Percentiles rank a stretch among this genome's conserved stretches.
Evolutionary conservation across 2,797 vertebrate genomes (phyloP).

Genomic region (Fistularia tabacaria): DNA sequence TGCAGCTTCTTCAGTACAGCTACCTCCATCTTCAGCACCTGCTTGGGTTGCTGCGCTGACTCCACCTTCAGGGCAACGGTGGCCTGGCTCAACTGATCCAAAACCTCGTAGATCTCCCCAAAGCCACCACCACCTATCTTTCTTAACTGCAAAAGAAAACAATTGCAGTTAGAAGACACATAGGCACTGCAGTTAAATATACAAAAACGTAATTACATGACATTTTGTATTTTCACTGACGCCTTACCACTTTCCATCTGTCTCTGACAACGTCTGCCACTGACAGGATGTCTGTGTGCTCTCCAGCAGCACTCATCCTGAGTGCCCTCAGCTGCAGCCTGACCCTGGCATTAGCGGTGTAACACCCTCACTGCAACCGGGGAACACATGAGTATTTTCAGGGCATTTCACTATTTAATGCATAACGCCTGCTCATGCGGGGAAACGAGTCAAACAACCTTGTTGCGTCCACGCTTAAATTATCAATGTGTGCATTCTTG

Average conservation of each 20-base stretch:
- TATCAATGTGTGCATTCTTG: too few relatives aligned
- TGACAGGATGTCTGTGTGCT: slow-evolving; percentile 97
- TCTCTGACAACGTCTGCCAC: slow-evolving; percentile 93
- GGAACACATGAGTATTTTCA: background rate
- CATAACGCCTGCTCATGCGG: too few relatives aligned
- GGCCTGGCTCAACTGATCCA: slow-evolving; percentile 91
- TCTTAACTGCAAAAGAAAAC: slow-evolving; percentile 73
- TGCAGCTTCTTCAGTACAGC: slow-evolving; percentile 97
- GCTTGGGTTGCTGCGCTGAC: slow-evolving; percentile 96
- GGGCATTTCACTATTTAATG: too few relatives aligned
- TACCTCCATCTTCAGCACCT: slow-evolving; percentile 99
- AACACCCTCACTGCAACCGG: slow-evolving; percentile 52
- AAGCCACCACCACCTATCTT: slow-evolving; percentile 98
- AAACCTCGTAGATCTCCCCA: slow-evolving; percentile 97
- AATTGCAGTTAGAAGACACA: background rate
- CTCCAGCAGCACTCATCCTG: slow-evolving; percentile 94
- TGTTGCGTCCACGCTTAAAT: too few relatives aligned
- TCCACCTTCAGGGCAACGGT: slow-evolving; percentile 95
- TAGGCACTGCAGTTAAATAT: background rate
- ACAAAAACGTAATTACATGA: background rate
- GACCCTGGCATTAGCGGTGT: slow-evolving; percentile 71
- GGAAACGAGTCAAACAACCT: too few relatives aligned
- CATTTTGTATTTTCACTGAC: background rate
- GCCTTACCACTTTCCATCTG: slow-evolving; percentile 99
- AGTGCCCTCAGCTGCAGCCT: slow-evolving; percentile 58